Conservation (phyloP, 2,888 invertebrate genomes). For the Caenorhabditis afra region DNA sequence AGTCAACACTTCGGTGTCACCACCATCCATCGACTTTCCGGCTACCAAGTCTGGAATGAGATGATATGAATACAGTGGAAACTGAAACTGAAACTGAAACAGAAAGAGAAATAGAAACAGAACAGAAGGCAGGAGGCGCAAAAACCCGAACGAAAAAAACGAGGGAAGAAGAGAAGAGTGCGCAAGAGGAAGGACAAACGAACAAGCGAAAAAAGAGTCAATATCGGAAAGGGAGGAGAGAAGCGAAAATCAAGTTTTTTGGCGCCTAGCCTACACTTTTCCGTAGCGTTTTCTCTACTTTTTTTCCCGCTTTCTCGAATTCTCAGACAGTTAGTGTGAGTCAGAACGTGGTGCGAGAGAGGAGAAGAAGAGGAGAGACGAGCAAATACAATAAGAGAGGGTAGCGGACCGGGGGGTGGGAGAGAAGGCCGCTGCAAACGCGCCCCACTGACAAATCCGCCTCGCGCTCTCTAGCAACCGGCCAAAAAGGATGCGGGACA, state of each 20-base stretch:
- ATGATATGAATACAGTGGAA: background rate
- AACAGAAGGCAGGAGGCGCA: too few species aligned
- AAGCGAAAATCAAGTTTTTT: conserved; percentile 46
- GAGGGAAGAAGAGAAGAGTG: background rate
- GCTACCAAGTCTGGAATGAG: conserved; percentile 41
- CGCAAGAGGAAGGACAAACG: conserved; percentile 11
- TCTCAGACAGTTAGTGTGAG: conserved; percentile 21
- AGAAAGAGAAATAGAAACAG: background rate
- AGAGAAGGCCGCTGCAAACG: conserved; percentile 10
- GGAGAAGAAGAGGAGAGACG: background rate
- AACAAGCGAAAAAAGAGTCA: conserved; percentile 18
- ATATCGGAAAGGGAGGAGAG: conserved; percentile 17
- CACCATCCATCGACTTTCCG: conserved; percentile 26
- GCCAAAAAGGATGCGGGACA: too few species aligned
- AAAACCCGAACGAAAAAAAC: too few species aligned
- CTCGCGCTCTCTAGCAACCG: too few species aligned
- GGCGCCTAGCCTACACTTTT: conserved; percentile 13
- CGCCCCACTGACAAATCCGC: conserved; percentile 24
- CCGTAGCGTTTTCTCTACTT: background rate
- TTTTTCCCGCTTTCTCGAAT: conserved; percentile 18
- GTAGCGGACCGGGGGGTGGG: background rate
- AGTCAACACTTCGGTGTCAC: conserved; percentile 48
- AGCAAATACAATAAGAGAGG: conserved; percentile 27
- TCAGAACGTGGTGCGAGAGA: conserved; percentile 18
- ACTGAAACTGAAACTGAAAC: background rate